A percentile compares a stretch with the other conserved stretches of the same genome.
These are phyloP conservation scores for Glaucomys volans DNA, from an alignment of 2,113 vertebrate genomes.

Conservation along the genomic window DNA sequence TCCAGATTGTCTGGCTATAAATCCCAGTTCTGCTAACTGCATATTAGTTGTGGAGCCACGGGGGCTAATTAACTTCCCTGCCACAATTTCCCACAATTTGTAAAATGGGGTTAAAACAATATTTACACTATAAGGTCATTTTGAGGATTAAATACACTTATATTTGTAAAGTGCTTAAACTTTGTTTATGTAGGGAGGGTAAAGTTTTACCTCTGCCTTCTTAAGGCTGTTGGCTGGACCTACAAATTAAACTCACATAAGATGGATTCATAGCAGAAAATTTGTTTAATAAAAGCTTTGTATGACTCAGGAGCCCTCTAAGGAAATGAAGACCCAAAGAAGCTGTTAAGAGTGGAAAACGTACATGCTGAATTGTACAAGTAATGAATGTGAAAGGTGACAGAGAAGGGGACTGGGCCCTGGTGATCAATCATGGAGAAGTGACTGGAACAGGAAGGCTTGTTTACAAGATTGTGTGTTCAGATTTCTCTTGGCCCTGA, in stretches of 20 bases:
- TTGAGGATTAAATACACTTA: background rate
- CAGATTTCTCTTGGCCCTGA: accelerated
- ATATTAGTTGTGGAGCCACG: background rate
- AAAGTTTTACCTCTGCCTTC: background rate
- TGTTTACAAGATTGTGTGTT: background rate
- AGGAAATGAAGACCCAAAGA: background rate
- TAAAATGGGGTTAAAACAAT: background rate
- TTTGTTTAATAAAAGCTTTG: background rate
- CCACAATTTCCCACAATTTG: background rate
- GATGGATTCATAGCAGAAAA: background rate
- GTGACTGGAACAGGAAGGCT: background rate
- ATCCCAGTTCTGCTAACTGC: background rate
- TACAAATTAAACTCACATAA: background rate
- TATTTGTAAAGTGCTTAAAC: background rate
- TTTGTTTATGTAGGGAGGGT: background rate
- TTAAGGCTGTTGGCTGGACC: background rate
- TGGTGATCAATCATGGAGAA: background rate
- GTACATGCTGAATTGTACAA: background rate
- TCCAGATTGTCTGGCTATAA: background rate
- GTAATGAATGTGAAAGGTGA: background rate
- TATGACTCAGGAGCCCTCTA: background rate
- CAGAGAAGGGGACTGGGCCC: background rate
- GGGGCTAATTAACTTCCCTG: background rate
- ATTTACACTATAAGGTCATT: background rate
- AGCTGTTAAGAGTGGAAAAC: background rate